Base-by-base conservation (phyloP, 2,797 vertebrate genomes). In the Fistularia tabacaria region DNA sequence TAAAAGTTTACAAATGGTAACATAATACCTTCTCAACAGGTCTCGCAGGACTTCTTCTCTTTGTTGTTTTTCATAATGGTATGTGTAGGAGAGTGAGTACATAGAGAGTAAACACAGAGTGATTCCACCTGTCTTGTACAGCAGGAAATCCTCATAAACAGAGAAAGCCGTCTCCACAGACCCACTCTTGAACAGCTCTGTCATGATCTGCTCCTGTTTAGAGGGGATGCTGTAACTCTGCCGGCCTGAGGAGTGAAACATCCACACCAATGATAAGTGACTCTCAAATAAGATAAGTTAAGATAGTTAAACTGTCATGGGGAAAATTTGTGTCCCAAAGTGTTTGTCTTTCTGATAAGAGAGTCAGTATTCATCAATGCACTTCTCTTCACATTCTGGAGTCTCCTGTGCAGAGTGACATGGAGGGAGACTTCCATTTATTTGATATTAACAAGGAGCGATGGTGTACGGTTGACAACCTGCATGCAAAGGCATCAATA, bases 381-480 rank as follows among this genome's bases (percentile, higher is more conserved):
- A 97, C 64, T 66, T 79, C 39, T 73, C 60, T 57, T 59, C 66
- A 72, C 95, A 97, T 6, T 87, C 61, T 0, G 95, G 96, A 7
- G 95, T 97, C 0, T 92, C 62, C 0, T 83, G 64, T 50, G 93
- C 92, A 0, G 93, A 93, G 0, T 88, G 87, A 79, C 95, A 98
- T 0, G 91, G 81, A 0, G 93, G 94, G 7, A 93, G 90, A 6
- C 83, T 90, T 47, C 96, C 95, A 0, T 97, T 98, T 37, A 95
- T 90, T 0, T 98, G 95, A 72, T 98, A 95, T 77, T 98, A 93
- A 5, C 95, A 98, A 9, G 96, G 87, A 6, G 93, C 69, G 37
- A 98, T 94, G 64, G 89, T 91, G 77, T 98, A 98, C 0, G 95
- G 95, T 13, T 88, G 84, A 77, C 96, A 98, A 57, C 95, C 95